Evolutionary conservation across 1,140 invertebrate species (phyloP).

Genomic region (Scaptomyza graminum): DNA sequence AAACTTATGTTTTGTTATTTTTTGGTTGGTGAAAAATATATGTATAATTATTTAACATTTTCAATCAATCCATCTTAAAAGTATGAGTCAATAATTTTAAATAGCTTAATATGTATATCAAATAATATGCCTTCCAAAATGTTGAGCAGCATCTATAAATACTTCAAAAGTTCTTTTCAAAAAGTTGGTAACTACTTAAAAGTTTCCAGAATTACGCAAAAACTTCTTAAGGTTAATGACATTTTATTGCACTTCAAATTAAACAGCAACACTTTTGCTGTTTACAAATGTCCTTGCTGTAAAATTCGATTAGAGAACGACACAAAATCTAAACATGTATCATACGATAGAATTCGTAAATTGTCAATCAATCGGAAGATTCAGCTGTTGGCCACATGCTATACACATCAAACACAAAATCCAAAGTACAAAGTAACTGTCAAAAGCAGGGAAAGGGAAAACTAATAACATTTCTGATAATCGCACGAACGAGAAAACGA

Average conservation of each 20-base stretch:
- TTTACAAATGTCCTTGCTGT: not conserved
- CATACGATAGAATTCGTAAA: conserved; percentile 3
- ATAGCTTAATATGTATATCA: no score
- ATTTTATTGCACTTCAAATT: not conserved
- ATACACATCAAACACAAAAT: conserved; percentile 32
- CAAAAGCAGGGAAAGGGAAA: conserved; percentile 48
- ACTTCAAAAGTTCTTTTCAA: no score
- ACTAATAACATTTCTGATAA: conserved; percentile 69
- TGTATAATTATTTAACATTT: no score
- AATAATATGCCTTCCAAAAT: no score
- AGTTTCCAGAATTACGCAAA: no score
- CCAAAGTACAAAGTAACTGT: conserved; percentile 61
- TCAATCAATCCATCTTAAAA: no score
- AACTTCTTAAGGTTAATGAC: no score
- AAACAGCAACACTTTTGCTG: not conserved
- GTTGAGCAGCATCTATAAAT: no score
- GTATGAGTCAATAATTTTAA: no score
- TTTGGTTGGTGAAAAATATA: no score
- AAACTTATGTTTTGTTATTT: no score
- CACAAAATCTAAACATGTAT: conserved; percentile 24
- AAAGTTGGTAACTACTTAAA: no score
- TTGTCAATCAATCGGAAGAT: not conserved
- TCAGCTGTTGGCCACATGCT: conserved; percentile 8
- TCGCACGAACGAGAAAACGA: conserved; percentile 19
- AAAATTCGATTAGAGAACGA: conserved; percentile 62